Evolutionary conservation across 2,888 invertebrate genomes (phyloP), one percentile per base, ranked within the genome.

Genomic region (Pogonocherus hispidulus): DNA sequence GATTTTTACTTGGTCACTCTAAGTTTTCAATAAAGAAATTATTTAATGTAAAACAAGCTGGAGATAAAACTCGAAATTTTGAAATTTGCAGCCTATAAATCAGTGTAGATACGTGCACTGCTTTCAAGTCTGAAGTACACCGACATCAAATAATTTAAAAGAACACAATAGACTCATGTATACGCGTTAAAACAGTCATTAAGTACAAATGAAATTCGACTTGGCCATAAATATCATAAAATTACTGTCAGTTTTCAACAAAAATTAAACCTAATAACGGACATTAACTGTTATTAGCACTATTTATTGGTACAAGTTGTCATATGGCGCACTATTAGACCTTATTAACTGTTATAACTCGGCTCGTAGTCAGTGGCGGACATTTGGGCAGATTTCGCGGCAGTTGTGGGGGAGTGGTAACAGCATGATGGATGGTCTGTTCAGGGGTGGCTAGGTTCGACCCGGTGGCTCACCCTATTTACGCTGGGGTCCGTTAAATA

Each of bases 341-440:
- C 66, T 64, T 68, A 70, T 63, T 69, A 68, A 69, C 60, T 67
- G 67, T 66, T 62, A 62, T 51, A 62, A 62, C 62, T 20, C 51
- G 16, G 16, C 19, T 20, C 51, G 37, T 49, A 20, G 51, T 47
- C 70, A 72, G 72, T 70, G 70, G 69, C 64, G 69, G 67, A 66
- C 70, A 74, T 71, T 66, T 73, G 75, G 71, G 75, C 74, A 69
- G 70, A 75, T 73, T 77, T 73, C 77, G 76, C 73, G 80, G 77
- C 81, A 82, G 80, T 81, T 82, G 81, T 80, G 78, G 78, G 81
- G 81, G 82, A 80, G 82, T 82, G 82, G 82, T 79, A 74, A 74
- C 73, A 69, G 70, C 76, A 81, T 82, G 82, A 82, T 82, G 80
- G 79, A 82, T 82, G 78, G 75, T 70, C 71, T 69, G 77, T 69